Percentiles rank a stretch among this genome's conserved stretches.
phyloP scores from a whole-genome alignment of 2,113 vertebrate genomes.

The Solea solea region DNA sequence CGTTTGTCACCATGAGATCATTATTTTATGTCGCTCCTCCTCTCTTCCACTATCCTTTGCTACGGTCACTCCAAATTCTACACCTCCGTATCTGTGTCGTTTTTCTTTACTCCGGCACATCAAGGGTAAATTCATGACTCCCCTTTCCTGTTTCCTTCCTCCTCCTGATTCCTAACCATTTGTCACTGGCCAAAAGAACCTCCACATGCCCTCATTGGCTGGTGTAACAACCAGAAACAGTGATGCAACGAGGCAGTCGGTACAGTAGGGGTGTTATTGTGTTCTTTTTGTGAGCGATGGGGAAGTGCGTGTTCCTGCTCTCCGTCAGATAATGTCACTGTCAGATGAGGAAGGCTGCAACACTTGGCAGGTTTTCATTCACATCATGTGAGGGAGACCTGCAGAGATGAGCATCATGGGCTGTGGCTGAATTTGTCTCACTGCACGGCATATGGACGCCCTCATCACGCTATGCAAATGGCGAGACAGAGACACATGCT shows the following conservation, averaged over 20 bases:
- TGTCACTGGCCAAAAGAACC: constrained; percentile 57
- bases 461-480: constrained; percentile 77
- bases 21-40: neutral
- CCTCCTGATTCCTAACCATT: constrained; percentile 61
- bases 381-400: constrained; percentile 32
- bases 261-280: constrained; percentile 42
- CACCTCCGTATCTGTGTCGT: constrained; percentile 19
- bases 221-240: constrained; percentile 30
- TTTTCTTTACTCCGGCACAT: constrained; percentile 49
- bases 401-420: constrained; percentile 20
- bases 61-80: constrained; percentile 1
- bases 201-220: constrained; percentile 48
- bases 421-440: constrained; percentile 53
- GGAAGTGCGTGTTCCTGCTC: constrained; percentile 16
- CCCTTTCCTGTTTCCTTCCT: constrained; percentile 59
- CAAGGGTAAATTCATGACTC: constrained; percentile 69
- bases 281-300: constrained; percentile 56
- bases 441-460: constrained; percentile 72
- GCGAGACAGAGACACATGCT: constrained; percentile 71
- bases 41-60: constrained; percentile 8
- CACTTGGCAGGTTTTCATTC: constrained; percentile 2
- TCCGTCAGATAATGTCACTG: constrained; percentile 41
- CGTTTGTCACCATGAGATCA: neutral
- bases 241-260: constrained; percentile 49
- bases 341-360: constrained; percentile 11